phyloP scores from a whole-genome alignment of 2,113 vertebrate species.

The Tenrec ecaudatus region DNA sequence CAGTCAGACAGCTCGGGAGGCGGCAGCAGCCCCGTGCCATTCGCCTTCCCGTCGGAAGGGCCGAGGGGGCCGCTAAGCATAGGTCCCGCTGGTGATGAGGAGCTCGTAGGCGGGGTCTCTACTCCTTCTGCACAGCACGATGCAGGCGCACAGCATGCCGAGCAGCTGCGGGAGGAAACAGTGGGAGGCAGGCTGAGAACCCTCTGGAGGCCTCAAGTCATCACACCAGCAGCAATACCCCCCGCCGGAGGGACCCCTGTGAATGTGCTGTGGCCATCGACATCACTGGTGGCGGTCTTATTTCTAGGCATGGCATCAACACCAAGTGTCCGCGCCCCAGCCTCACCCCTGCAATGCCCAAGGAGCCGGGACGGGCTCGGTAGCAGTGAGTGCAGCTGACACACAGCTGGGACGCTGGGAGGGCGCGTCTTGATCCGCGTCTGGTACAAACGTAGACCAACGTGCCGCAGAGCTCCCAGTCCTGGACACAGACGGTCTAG shows the following conservation, averaged over 20 bases:
- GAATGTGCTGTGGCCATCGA: too few relatives aligned
- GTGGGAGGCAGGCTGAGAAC: background rate
- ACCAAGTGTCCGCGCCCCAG: background rate
- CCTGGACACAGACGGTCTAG: background rate
- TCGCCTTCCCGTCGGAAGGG: slow-evolving; percentile 74
- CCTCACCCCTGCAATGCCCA: background rate
- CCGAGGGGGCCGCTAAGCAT: slow-evolving; percentile 87
- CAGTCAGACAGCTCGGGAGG: slow-evolving; percentile 84
- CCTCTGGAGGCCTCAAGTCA: background rate
- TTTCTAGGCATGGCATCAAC: background rate
- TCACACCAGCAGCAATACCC: background rate
- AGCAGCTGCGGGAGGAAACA: slow-evolving; percentile 89
- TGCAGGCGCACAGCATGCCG: slow-evolving; percentile 96
- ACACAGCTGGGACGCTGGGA: too few relatives aligned
- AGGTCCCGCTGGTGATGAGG: slow-evolving; percentile 93
- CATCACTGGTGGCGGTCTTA: too few relatives aligned
- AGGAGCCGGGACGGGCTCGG: too few relatives aligned
- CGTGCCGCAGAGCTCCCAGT: background rate
- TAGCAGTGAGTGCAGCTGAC: too few relatives aligned
- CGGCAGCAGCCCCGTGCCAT: slow-evolving; percentile 78
- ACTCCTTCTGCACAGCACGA: slow-evolving; percentile 94
- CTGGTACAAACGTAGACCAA: background rate
- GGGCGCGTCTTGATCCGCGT: too few relatives aligned
- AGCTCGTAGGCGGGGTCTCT: slow-evolving; percentile 95
- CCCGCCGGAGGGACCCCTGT: background rate